phyloP scores from a whole-genome alignment of 64 coral and sea anemone species.

The Pachyseris speciosa region DNA sequence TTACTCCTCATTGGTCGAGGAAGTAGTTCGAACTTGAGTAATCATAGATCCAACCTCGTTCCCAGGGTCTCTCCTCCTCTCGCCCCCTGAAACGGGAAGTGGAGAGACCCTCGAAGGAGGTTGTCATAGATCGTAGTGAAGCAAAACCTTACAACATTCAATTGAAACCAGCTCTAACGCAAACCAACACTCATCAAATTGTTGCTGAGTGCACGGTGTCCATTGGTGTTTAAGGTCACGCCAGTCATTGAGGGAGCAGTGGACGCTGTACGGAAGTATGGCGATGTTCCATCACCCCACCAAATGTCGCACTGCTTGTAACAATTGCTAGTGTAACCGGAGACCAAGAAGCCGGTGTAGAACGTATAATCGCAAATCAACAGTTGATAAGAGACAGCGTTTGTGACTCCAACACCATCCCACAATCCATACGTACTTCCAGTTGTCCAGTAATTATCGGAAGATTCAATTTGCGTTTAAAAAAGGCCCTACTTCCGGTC shows the following conservation, averaged over 20 bases:
- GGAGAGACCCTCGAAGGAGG: no score
- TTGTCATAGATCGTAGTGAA: no score
- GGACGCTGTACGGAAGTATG: slow-evolving; percentile 47
- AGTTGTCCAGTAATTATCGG: neutral
- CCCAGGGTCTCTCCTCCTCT: no score
- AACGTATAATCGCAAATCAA: neutral
- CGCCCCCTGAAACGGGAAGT: no score
- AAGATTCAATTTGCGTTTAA: neutral
- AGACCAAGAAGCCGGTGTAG: slow-evolving; percentile 4
- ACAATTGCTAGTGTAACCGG: slow-evolving; percentile 14
- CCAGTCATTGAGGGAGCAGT: neutral
- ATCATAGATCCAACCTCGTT: no score
- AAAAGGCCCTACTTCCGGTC: neutral
- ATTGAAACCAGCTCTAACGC: no score
- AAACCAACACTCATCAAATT: slow-evolving; percentile 57
- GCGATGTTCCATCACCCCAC: neutral
- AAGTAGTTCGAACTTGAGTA: no score
- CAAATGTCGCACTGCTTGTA: neutral
- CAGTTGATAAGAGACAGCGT: slow-evolving; percentile 7
- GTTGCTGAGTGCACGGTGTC: neutral
- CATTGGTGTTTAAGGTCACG: slow-evolving; percentile 55
- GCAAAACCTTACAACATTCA: no score
- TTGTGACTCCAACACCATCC: neutral
- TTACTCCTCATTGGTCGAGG: no score
- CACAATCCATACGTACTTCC: slow-evolving; percentile 1